Base-by-base conservation (phyloP, 2,113 vertebrate species). In the Phrynosoma platyrhinos region DNA sequence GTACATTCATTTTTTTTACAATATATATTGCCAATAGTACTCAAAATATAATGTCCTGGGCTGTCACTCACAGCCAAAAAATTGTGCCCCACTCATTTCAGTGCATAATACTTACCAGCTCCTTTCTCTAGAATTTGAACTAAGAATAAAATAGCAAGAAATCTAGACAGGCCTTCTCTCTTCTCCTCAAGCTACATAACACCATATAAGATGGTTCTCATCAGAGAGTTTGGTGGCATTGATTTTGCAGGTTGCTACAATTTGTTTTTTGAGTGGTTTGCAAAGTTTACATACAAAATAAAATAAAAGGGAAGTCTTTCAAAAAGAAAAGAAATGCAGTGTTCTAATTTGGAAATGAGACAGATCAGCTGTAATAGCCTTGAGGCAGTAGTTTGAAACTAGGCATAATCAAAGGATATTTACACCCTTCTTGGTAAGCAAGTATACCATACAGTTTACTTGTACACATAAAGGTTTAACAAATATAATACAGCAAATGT, bases 21-120 rank as follows among this genome's bases (percentile, higher is more conserved):
- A 68, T 94, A 87, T 71, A 97, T 95, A 95, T 3, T 96, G 32
- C 95, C 53, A 0, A 10, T 6, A 92, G 94, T 86, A 86, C 87
- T 87, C 88, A 91, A 3, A 93, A 91, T 90, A 95, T 95, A 94
- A 93, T 95, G 90, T 92, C 91, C 27, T 86, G 40, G 36, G 83
- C 85, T 76, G 87, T 89, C 88, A 91, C 77, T 81, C 86, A 90
- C 78, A 90, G 78, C 91, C 52, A 40, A 92, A 88, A 2, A 1
- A 87, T 89, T 72, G 75, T 40, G 87, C 92, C 55, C 5, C 9
- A 86, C 83, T 93, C 90, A 94, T 91, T 94, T 90, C 93, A 92
- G 92, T 69, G 84, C 30, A 86, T 23, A 58, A 79, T 64, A 64
- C 16, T 9, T 1, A 86, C 0, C 0, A 36, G 87, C 74, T 84